Evolutionary conservation across 37 sponge, comb jelly and placozoan species (phyloP), one percentile per base, ranked within the genome.

Genomic region (Theonella swinhoei): DNA sequence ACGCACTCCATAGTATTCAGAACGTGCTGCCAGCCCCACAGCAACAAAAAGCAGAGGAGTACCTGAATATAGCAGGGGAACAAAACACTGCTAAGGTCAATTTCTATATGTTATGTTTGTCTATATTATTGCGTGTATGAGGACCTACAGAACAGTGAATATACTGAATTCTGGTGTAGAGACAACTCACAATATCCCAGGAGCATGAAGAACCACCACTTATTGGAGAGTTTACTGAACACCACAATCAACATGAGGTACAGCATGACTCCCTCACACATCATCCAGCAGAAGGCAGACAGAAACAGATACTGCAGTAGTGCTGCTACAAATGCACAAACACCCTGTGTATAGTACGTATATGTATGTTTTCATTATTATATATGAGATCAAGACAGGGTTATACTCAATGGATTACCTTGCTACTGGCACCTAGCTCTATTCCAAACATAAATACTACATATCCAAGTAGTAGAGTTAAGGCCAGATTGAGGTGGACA

Each of bases 261-360:
- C 42, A 86, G 79, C 86, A 86, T 86, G 42, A 86, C 43, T 30
- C 86, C 86, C 33, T 86, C 86, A 79, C 86, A 86, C 64, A 86
- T 69, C 86, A 86, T 86, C 86, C 86, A 86, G 42, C 54, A 54
- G 70, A 86, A 86, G 17, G 77, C 71, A 38, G 86, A 24, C 42
- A 86, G 62, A 42, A 86, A 86, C 1, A 86, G 36, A 61, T 86
- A 86, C 20, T 86, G 86, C 29, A 86, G 73, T 8, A 86, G 41
- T 9, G 70, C 86, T 59, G 86, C 78, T 30, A 86, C 71, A 62
- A 79, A 34, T 0, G 79, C 72, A 62, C 86, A 86, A 22, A 43
- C 79, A 31, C 42, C 64, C 86, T 86, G 54, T 5, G 19, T 65
- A 24, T 7, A 29, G 7, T 65, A 65, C 19, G 19, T 58, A 58